phyloP scores from a whole-genome alignment of 2,797 vertebrate genomes.

The Eptatretus atami region DNA sequence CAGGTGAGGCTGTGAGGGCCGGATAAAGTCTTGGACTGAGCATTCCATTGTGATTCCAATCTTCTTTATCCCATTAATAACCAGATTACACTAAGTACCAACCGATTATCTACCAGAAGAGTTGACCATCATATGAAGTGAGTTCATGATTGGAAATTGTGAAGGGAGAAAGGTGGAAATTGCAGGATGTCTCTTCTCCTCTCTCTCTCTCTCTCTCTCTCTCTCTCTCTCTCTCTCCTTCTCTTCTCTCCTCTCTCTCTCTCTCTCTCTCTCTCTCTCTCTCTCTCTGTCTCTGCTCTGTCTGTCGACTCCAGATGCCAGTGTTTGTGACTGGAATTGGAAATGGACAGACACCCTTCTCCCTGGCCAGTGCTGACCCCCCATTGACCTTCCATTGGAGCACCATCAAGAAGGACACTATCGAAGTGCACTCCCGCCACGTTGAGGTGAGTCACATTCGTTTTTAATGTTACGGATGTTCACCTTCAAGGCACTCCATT shows the following conservation, averaged over 20 bases:
- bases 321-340: conserved; percentile 62
- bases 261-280: background rate
- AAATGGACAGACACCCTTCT: conserved; percentile 55
- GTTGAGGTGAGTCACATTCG: conserved; percentile 24
- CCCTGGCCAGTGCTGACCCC: conserved; percentile 44
- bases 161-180: too few species aligned
- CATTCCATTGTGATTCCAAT: background rate
- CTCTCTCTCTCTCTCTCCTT: background rate
- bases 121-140: too few species aligned
- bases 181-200: too few species aligned
- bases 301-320: conserved; percentile 39
- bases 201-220: background rate
- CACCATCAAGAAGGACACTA: conserved; percentile 51
- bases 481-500: too few species aligned
- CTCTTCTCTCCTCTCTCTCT: too few species aligned
- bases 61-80: background rate
- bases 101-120: too few species aligned
- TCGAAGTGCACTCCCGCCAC: conserved; percentile 45
- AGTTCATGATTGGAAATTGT: too few species aligned
- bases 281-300: background rate
- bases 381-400: conserved; percentile 62
- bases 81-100: too few species aligned
- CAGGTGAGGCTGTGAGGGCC: conserved; percentile 19
- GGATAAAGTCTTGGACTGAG: too few species aligned
- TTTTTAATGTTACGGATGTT: too few species aligned